Evolutionary conservation across 2,113 vertebrate genomes (phyloP).

Genomic region (Pelusios castaneus): DNA sequence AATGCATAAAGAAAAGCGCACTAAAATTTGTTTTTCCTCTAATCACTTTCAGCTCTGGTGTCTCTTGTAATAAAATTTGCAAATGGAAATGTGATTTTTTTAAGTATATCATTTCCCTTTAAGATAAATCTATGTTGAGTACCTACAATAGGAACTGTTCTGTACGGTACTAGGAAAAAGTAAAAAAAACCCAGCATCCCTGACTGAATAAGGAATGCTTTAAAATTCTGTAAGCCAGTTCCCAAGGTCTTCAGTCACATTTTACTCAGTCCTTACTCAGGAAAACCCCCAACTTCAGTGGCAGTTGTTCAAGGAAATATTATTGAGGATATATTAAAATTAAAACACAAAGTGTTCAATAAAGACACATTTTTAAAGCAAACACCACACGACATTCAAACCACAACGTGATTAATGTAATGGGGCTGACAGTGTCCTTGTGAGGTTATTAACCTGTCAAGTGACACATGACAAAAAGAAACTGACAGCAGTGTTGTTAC

Average conservation of each 20-base stretch:
- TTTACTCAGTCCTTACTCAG: not conserved
- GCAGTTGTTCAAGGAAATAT: not conserved
- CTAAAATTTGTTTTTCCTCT: not conserved
- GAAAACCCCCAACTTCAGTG: not conserved
- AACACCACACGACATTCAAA: conserved; percentile 61
- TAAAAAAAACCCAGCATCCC: not conserved
- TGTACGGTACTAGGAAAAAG: conserved; percentile 27
- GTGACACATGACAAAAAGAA: conserved; percentile 47
- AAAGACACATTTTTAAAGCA: conserved; percentile 14
- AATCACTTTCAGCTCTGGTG: not conserved
- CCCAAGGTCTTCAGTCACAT: not conserved
- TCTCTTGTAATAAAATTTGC: not conserved
- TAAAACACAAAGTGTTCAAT: not conserved
- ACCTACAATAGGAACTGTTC: conserved; percentile 49
- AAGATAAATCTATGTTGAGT: not conserved
- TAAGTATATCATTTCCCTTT: not conserved
- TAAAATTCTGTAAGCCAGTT: not conserved
- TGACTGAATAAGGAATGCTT: not conserved
- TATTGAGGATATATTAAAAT: fast-evolving
- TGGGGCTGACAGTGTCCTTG: conserved; percentile 22
- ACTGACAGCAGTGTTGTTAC: conserved; percentile 4
- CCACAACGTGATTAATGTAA: conserved; percentile 31
- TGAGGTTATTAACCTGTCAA: conserved; percentile 38
- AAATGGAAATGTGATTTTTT: not conserved
- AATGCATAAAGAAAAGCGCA: not conserved